Conservation (phyloP, 2,797 vertebrate genomes). For the Callimico goeldii region DNA sequence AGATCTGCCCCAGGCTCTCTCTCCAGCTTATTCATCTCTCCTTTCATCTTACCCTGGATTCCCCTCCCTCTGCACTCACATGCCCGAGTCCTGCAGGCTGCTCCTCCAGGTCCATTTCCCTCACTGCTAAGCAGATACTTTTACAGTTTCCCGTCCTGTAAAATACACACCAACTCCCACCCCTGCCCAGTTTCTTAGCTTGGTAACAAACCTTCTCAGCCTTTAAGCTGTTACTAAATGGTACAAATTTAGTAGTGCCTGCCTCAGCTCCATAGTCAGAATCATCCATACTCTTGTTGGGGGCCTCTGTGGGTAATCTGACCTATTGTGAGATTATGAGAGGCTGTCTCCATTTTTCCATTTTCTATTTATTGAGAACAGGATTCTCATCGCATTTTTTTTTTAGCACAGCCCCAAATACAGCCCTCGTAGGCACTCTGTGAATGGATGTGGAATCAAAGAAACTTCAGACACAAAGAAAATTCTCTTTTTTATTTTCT, state of each 20-base stretch:
- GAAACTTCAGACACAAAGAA: too few relatives aligned
- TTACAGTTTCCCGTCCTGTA: rapidly evolving
- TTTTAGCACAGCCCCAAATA: not conserved
- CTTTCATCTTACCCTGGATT: not conserved
- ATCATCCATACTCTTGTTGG: not conserved
- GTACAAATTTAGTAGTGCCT: not conserved
- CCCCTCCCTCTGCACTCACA: not conserved
- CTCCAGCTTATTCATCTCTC: not conserved
- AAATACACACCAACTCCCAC: not conserved
- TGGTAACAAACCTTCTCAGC: not conserved
- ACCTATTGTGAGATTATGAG: not conserved
- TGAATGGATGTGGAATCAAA: not conserved
- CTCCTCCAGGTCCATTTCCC: too few relatives aligned
- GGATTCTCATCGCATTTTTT: not conserved
- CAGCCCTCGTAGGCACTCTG: not conserved
- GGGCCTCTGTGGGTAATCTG: not conserved
- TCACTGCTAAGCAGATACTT: not conserved
- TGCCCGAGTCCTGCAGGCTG: not conserved
- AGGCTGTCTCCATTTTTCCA: not conserved
- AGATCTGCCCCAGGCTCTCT: not conserved
- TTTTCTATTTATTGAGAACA: not conserved
- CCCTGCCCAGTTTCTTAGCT: not conserved
- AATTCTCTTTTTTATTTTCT: not conserved
- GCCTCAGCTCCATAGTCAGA: not conserved
- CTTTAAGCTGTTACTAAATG: not conserved